A percentile compares a stretch with the other conserved stretches of the same genome.
phyloP scores from a whole-genome alignment of 1,140 invertebrate genomes.

The Trachymyrmex septentrionalis region DNA sequence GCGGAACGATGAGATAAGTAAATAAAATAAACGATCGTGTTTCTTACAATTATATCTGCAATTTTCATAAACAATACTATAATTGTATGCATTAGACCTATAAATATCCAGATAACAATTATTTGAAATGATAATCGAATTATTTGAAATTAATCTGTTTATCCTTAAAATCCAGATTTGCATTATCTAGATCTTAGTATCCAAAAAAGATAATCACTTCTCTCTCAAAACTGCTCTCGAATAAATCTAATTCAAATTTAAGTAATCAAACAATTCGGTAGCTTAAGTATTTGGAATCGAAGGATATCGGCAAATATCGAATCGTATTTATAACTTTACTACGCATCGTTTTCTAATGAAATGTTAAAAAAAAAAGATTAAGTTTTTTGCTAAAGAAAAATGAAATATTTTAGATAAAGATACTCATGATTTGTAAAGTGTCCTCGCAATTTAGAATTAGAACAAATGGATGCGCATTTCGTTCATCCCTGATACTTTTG shows the following conservation, averaged over 20 bases:
- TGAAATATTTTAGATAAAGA: neutral
- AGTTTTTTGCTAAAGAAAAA: neutral
- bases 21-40: neutral
- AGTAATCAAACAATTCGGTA: neutral
- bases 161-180: neutral
- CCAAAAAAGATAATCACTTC: neutral
- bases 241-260: neutral
- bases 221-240: neutral
- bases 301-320: neutral
- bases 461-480: conserved; percentile 68
- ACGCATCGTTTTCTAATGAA: neutral
- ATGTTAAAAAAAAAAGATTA: neutral
- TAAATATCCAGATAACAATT: neutral
- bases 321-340: neutral
- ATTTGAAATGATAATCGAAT: neutral
- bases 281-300: neutral
- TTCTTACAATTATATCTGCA: neutral
- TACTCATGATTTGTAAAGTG: neutral
- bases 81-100: neutral
- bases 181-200: neutral
- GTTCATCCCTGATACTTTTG: conserved; percentile 79
- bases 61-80: neutral
- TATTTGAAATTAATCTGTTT: neutral
- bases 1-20: neutral
- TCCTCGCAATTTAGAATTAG: neutral